A percentile compares a stretch with the other conserved stretches of the same genome.
These are phyloP conservation scores for Bombycilla garrulus DNA, from an alignment of 2,113 vertebrate species.

Conservation along the genomic window DNA sequence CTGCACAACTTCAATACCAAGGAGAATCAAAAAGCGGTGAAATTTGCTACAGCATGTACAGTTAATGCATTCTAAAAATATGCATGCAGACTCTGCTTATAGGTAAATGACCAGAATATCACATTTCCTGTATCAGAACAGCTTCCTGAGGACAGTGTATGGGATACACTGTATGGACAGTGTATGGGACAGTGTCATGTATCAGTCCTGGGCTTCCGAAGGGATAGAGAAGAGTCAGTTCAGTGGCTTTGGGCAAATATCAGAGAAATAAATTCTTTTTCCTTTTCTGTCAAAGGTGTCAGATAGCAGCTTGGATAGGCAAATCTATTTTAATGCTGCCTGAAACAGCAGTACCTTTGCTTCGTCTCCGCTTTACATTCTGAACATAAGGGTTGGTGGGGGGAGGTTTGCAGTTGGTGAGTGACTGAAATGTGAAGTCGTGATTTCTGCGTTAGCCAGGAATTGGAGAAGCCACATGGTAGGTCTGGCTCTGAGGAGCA, in stretches of 20 bases:
- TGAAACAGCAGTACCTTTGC: constrained; percentile 6
- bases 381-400: not conserved
- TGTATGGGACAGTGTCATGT: not conserved
- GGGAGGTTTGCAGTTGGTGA: not conserved
- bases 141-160: not conserved
- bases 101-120: not conserved
- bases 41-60: not conserved
- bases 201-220: not conserved
- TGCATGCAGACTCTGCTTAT: not conserved
- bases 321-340: constrained; percentile 3
- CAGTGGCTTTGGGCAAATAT: not conserved
- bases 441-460: not conserved
- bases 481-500: not conserved
- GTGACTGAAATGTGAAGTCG: not conserved
- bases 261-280: not conserved
- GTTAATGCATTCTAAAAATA: not conserved
- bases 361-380: not conserved
- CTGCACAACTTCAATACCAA: not conserved
- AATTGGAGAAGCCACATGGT: not conserved
- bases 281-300: not conserved
- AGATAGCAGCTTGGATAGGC: not conserved
- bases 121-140: not conserved
- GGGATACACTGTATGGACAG: not conserved
- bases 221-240: not conserved
- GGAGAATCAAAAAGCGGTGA: not conserved